Evolutionary conservation across 2,888 invertebrate genomes (phyloP).

Genomic region (Drosophila subquinaria): DNA sequence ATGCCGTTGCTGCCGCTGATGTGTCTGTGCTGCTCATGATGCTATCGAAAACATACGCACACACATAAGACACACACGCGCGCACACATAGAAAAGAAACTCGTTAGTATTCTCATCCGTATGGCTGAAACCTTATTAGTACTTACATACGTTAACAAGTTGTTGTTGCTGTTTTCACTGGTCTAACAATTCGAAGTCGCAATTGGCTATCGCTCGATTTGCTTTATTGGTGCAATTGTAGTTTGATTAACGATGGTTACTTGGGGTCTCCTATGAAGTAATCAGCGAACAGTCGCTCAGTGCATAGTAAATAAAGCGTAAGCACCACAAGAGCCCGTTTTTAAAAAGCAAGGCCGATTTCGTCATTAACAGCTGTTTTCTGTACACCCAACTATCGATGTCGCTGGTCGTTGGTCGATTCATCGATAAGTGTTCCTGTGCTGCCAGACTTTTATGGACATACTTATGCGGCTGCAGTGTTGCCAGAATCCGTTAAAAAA

Average conservation of each 20-base stretch:
- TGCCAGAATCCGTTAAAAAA: too few species aligned
- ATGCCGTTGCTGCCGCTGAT: background rate
- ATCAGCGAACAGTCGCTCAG: conserved; percentile 43
- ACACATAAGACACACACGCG: conserved; percentile 16
- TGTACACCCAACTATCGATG: conserved; percentile 11
- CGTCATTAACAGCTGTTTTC: conserved; percentile 49
- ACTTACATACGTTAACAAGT: conserved; percentile 41
- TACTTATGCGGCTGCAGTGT: background rate
- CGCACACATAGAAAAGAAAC: conserved; percentile 5
- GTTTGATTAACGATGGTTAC: conserved; percentile 4
- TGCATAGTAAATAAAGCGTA: conserved; percentile 55
- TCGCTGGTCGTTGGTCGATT: conserved; percentile 8
- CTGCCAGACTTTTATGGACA: background rate
- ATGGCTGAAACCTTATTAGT: conserved; percentile 15
- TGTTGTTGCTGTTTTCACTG: conserved; percentile 2
- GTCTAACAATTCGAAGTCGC: conserved; percentile 37
- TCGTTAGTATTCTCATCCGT: conserved; percentile 26
- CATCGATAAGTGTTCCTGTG: background rate
- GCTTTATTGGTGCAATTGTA: conserved; percentile 17
- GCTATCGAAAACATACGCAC: conserved; percentile 23
- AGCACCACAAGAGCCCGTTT: conserved; percentile 40
- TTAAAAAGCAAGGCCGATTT: conserved; percentile 49
- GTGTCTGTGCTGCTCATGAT: conserved; percentile 35
- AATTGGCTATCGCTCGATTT: conserved; percentile 25
- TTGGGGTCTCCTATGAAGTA: conserved; percentile 36